Evolutionary conservation across 2,888 invertebrate species (phyloP), one percentile per base, ranked within the genome.

Genomic region (Automeris io): DNA sequence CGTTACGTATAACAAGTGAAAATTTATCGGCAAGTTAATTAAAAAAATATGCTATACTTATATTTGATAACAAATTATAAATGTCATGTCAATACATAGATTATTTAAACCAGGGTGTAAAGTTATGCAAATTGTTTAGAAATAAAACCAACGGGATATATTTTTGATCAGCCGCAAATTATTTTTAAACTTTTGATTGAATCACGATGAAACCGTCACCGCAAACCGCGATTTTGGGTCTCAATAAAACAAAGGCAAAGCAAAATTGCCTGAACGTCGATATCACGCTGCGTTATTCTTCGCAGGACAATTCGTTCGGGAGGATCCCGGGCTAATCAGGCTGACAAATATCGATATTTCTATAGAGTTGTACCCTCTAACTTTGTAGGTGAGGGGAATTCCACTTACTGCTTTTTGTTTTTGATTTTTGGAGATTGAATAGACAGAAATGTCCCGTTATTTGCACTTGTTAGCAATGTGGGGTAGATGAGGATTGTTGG

Each of bases 341-440:
- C 81, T 76, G 81, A 80, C 81, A 85, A 83, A 81, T 77, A 81
- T 66, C 74, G 61, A 70, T 63, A 70, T 75, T 76, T 82, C 78
- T 78, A 83, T 79, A 61, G 73, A 66, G 56, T 61, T 52, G 51
- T 63, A 54, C 65, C 52, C 57, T 65, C 59, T 73, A 76, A 79
- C 76, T 74, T 39, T 62, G 67, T 66, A 66, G 65, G 72, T 63
- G 64, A 68, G 65, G 67, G 68, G 57, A 60, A 51, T 61, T 56
- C 57, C 50, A 53, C 51, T 43, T 50, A 51, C 43, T 51, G 61
- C 60, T 67, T 75, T 82, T 78, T 78, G 71, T 78, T 80, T 70
- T 70, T 72, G 68, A 72, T 76, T 83, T 85, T 86, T 83, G 83
- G 80, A 63, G 74, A 81, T 86, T 86, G 80, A 80, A 85, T 86